phyloP scores from a whole-genome alignment of 2,113 vertebrate genomes.

The Pitta sordida region DNA sequence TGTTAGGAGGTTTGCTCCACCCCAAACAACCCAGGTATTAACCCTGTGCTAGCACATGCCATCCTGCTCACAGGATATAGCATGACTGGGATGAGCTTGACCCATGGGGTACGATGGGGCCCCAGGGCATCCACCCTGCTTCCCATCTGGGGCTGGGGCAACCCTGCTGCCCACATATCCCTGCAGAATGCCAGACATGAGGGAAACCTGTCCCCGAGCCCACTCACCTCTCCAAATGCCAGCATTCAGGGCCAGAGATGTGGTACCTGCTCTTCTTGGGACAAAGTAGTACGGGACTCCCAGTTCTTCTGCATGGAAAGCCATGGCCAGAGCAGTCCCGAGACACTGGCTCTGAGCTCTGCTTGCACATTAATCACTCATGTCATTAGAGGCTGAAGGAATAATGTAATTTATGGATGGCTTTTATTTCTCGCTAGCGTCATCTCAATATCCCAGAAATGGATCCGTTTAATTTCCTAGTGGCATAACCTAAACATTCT shows the following conservation, averaged over 20 bases:
- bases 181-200: not conserved
- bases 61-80: rapidly evolving
- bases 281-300: not conserved
- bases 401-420: conserved; percentile 39
- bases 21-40: not conserved
- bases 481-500: not conserved
- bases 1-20: not conserved
- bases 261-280: not conserved
- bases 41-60: rapidly evolving
- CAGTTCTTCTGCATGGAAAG: not conserved
- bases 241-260: not conserved
- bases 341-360: not conserved
- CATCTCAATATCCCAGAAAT: conserved; percentile 36
- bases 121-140: not conserved
- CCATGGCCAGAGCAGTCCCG: not conserved
- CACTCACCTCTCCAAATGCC: not conserved
- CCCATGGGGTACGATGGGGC: rapidly evolving
- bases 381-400: conserved; percentile 22
- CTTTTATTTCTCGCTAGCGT: conserved; percentile 48
- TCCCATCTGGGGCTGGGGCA: not conserved
- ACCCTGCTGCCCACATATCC: not conserved
- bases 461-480: conserved; percentile 8
- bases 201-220: not conserved
- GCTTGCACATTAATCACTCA: not conserved
- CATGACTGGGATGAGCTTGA: rapidly evolving